Conservation (phyloP, 2,113 vertebrate genomes). For the Melanostigma gelatinosum region DNA sequence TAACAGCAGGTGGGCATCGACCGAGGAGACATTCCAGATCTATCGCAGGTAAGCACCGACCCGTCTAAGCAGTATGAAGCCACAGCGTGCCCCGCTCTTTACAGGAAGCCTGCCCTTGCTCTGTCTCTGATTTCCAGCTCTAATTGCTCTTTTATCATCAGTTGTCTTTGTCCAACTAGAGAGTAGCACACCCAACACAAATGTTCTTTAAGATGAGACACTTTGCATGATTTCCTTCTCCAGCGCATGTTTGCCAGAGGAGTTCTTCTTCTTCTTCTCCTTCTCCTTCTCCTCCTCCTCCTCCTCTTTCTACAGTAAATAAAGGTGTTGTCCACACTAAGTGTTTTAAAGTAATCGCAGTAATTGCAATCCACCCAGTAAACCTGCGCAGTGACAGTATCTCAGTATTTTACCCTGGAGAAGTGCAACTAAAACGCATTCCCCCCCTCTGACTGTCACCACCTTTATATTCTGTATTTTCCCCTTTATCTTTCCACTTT, state of each 20-base stretch:
- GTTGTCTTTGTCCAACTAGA: constrained; percentile 35
- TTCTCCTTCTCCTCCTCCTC: not conserved
- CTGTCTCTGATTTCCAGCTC: constrained; percentile 36
- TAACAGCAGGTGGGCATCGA: constrained; percentile 98
- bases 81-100: not conserved
- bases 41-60: constrained; percentile 90
- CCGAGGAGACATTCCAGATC: constrained; percentile 98
- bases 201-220: constrained; percentile 41
- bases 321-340: constrained; percentile 77
- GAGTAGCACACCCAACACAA: constrained; percentile 28
- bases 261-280: constrained; percentile 53
- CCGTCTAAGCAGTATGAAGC: not conserved
- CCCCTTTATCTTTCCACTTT: constrained; percentile 85
- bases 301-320: constrained; percentile 78
- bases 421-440: constrained; percentile 54
- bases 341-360: constrained; percentile 16
- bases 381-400: constrained; percentile 52
- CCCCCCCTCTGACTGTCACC: constrained; percentile 78
- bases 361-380: constrained; percentile 19
- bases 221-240: constrained; percentile 74
- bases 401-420: constrained; percentile 37
- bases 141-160: constrained; percentile 33
- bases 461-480: constrained; percentile 89
- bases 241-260: constrained; percentile 74
- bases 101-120: constrained; percentile 3